Percentiles rank a stretch among this genome's conserved stretches.
phyloP scores from a whole-genome alignment of 2,797 vertebrate species.

The Phrynocephalus vlangalii region DNA sequence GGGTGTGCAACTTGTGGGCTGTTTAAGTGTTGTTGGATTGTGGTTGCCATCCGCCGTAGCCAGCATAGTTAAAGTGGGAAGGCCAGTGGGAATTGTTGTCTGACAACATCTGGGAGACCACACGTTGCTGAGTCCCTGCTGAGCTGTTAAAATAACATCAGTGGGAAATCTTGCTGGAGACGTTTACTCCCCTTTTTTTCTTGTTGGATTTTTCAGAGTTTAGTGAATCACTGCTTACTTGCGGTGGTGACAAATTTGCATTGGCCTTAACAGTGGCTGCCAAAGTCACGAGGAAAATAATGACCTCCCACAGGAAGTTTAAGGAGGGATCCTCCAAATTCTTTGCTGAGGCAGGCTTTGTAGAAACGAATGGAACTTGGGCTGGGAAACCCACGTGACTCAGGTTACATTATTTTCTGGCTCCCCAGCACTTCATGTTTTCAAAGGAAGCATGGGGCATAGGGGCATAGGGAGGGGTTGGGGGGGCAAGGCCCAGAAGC shows the following conservation, averaged over 20 bases:
- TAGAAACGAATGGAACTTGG: not conserved
- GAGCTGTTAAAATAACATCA: not conserved
- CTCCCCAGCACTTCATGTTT: not conserved
- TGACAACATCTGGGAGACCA: not conserved
- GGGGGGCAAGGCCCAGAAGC: not conserved
- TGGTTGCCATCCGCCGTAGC: not conserved
- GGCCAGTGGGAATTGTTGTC: not conserved
- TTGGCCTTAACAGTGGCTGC: slow-evolving; percentile 6
- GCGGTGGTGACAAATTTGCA: not conserved
- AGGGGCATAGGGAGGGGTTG: rapidly evolving
- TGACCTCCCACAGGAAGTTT: slow-evolving; percentile 18
- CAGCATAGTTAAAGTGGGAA: not conserved
- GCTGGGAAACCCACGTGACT: not conserved
- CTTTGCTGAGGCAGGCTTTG: not conserved
- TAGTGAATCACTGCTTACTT: not conserved
- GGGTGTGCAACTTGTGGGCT: not conserved
- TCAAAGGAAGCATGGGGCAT: not conserved
- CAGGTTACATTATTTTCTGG: not conserved
- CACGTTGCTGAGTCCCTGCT: not conserved
- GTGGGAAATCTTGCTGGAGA: not conserved
- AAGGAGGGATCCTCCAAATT: not conserved
- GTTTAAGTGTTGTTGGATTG: not conserved
- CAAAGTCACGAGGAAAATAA: not conserved
- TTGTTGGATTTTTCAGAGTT: not conserved
- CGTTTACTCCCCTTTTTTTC: not conserved